Evolutionary conservation across 2,888 invertebrate genomes (phyloP), one percentile per base, ranked within the genome.

Genomic region (Luperina testacea): DNA sequence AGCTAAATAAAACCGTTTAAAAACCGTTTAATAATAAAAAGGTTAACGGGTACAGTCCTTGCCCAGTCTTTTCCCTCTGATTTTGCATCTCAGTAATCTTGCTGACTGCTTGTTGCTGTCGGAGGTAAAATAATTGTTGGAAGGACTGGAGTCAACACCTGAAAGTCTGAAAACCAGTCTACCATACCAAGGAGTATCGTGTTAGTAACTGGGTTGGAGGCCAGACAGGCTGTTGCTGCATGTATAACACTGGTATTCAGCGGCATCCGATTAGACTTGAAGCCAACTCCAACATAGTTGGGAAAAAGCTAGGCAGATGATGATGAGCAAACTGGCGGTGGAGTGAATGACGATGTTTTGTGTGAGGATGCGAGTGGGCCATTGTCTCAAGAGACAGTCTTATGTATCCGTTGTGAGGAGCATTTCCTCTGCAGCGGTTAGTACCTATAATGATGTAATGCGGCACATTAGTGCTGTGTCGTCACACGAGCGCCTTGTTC

Each of bases 361-460:
- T 67, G 57, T 17, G 45, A 68, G 63, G n/a, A 24, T 38, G 32
- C 27, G 61, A 27, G 81, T 51, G 69, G 53, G 57, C 51, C 79
- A 78, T 78, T 83, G 81, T 85, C 78, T 80, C 71, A 42, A 84
- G 78, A 84, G 81, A 80, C 84, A 87, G 87, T 81, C 89, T 89
- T 84, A 88, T 88, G 85, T 88, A 85, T 91, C 90, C 90, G 88
- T 80, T 83, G 88, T 81, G 82, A 84, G 86, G 88, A 89, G 82
- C 78, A 75, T 79, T 86, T 87, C 88, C 84, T 83, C 73, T 65
- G 80, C 70, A 77, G 79, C 74, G 68, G 71, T 77, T 71, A 82
- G 87, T 89, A 48, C 48, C 48, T 48, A 85, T 89, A 90, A 92
- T 92, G 90, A 92, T 90, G 90, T 90, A 90, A 91, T 88, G 86